Evolutionary conservation across 2,888 invertebrate species (phyloP).

Genomic region (Megaustenia siamemsis): DNA sequence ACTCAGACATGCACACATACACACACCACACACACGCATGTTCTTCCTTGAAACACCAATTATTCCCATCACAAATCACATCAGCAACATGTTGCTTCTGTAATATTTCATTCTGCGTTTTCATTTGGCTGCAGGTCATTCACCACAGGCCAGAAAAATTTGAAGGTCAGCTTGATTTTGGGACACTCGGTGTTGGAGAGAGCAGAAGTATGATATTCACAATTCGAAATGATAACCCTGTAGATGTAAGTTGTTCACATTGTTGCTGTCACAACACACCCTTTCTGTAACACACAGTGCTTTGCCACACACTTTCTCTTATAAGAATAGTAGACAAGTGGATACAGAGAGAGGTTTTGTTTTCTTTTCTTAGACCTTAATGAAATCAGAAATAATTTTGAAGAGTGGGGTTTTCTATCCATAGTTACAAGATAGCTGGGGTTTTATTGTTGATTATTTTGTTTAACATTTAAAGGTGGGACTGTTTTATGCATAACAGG

Average conservation of each 20-base stretch:
- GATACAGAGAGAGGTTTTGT: not conserved
- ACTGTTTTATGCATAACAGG: too few species aligned
- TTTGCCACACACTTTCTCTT: not conserved
- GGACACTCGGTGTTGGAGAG: conserved; percentile 82
- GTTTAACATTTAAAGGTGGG: too few species aligned
- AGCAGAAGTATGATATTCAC: conserved; percentile 87
- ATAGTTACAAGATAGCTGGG: too few species aligned
- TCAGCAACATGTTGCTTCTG: not conserved
- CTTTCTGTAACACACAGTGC: not conserved
- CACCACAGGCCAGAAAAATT: conserved; percentile 80
- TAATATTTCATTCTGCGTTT: too few species aligned
- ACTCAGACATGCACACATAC: too few species aligned
- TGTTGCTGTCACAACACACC: too few species aligned
- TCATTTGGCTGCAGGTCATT: conserved; percentile 77
- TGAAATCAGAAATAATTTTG: too few species aligned
- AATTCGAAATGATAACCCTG: conserved; percentile 88
- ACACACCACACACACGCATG: too few species aligned
- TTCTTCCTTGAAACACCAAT: too few species aligned
- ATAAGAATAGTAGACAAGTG: not conserved
- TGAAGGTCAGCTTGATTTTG: conserved; percentile 82
- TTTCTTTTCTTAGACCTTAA: not conserved
- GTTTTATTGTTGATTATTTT: too few species aligned
- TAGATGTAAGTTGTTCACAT: conserved; percentile 85
- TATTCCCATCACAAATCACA: too few species aligned
- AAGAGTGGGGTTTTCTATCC: too few species aligned